Percentiles rank a stretch among this genome's conserved stretches.
phyloP scores from a whole-genome alignment of 2,113 vertebrate species.

The Prunella fulvescens region DNA sequence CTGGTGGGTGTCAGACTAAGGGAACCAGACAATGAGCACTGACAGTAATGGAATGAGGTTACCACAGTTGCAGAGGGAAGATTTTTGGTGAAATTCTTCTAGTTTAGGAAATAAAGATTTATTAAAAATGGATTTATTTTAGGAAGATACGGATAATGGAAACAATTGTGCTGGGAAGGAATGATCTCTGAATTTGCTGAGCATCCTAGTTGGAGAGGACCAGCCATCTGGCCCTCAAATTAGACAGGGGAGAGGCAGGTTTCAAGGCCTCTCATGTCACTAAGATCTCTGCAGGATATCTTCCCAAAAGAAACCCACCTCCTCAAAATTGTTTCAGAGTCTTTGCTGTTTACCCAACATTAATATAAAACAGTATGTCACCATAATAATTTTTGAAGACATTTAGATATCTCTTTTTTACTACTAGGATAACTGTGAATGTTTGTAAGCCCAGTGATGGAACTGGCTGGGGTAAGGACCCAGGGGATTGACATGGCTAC shows the following conservation, averaged over 20 bases:
- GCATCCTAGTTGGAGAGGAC: neutral
- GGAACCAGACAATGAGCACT: neutral
- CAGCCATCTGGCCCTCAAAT: neutral
- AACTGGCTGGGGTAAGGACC: neutral
- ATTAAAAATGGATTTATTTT: neutral
- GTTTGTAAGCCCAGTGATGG: neutral
- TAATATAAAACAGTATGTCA: neutral
- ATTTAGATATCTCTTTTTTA: neutral
- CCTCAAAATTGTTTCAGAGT: neutral
- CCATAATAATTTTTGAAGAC: neutral
- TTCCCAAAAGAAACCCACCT: neutral
- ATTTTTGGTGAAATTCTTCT: neutral
- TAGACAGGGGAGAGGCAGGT: neutral
- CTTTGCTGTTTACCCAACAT: neutral
- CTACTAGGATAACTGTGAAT: neutral
- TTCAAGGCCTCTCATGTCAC: neutral
- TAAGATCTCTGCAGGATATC: neutral
- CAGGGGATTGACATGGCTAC: neutral
- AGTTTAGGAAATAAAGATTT: neutral
- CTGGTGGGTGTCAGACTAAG: neutral
- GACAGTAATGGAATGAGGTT: neutral
- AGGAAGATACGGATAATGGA: neutral
- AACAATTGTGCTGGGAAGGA: neutral
- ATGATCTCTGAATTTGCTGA: neutral
- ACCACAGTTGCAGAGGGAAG: fast-evolving